Conservation (phyloP, 1,140 invertebrate genomes). For the Leptopilina boulardi region DNA sequence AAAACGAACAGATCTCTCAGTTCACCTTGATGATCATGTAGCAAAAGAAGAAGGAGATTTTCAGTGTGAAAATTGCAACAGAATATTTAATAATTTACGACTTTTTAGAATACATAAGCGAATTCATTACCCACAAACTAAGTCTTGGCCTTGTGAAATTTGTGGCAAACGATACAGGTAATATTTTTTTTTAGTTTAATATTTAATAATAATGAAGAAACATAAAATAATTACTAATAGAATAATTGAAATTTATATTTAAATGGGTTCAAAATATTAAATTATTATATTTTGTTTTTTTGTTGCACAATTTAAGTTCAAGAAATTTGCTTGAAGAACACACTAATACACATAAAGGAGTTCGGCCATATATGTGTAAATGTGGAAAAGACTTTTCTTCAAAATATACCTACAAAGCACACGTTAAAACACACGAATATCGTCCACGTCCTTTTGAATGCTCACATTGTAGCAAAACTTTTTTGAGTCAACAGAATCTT, state of each 20-base stretch:
- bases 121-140: constrained; percentile 80
- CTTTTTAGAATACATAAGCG: constrained; percentile 81
- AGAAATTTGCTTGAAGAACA: constrained; percentile 83
- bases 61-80: constrained; percentile 81
- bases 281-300: no score
- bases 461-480: constrained; percentile 82
- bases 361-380: constrained; percentile 81
- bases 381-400: constrained; percentile 87
- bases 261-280: no score
- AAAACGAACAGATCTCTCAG: constrained; percentile 79
- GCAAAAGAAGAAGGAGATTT: constrained; percentile 79
- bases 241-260: no score
- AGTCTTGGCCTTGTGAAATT: constrained; percentile 80
- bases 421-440: constrained; percentile 84
- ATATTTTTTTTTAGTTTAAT: no score
- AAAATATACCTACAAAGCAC: constrained; percentile 86
- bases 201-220: no score
- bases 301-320: constrained; percentile 76
- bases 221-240: no score
- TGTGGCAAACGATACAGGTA: constrained; percentile 82
- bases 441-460: constrained; percentile 83
- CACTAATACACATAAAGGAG: constrained; percentile 82
- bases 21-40: constrained; percentile 82
- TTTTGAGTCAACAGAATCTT: constrained; percentile 85
- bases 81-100: constrained; percentile 80